Evolutionary conservation across 1,140 invertebrate genomes (phyloP), one percentile per base, ranked within the genome.

Genomic region (Thereuonema tuberculata): DNA sequence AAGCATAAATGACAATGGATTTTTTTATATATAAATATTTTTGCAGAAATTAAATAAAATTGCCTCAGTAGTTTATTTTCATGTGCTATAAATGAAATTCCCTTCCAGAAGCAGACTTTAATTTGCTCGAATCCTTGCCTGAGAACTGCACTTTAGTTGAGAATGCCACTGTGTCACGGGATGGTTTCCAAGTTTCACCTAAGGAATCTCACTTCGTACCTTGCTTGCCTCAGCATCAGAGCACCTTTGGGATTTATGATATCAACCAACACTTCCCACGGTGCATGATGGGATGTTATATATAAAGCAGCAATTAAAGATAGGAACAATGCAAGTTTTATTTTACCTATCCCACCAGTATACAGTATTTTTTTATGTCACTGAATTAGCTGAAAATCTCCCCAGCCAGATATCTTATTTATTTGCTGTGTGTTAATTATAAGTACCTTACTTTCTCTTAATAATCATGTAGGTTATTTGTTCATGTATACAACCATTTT

Each of bases 261-360:
- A 52, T 52, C 49, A 52, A 52, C 49, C 15, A 21, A 9, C 49
- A 52, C 49, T 52, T 52, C 15, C 49, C 49, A 12, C 15, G 49
- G 21, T 52, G 49, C 49, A 52, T 52, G 49, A 52, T 52, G 49
- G 49, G 49, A 52, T 52, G 49, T 52, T 52, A 52, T 52, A 52
- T 52, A 20, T 52, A 24, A 52, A 21, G 24, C 9, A 12, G 9
- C n/a, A n/a, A n/a, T n/a, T 43, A 21, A 24, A 15, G 9, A 12
- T 20, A 20, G 24, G 49, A 52, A 52, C 24, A 52, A 52, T 52
- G 49, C 49, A 52, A 52, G 49, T 52, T 9, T 15, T 15, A 12
- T 15, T 52, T 21, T 15, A 52, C 24, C 21, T 52, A 12, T 12
- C 15, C 49, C 9, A 52, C 49, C 15, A 20, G 15, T 24, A 14